phyloP scores from a whole-genome alignment of 1,140 invertebrate species.

The Scaptodrosophila lebanonensis region DNA sequence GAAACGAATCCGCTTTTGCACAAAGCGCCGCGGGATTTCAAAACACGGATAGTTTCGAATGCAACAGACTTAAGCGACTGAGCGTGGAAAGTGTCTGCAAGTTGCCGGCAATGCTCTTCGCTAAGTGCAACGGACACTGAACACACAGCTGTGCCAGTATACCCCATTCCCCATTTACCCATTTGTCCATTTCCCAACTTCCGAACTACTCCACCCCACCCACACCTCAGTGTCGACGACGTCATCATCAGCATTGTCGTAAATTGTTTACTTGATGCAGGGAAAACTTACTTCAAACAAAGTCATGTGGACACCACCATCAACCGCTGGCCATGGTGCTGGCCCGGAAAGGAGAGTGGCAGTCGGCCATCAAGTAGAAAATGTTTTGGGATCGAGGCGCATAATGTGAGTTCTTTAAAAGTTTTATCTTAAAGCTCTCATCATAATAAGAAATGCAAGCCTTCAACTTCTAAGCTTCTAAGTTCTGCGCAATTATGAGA shows the following conservation, averaged over 20 bases:
- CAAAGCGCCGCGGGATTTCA: slow-evolving; percentile 68
- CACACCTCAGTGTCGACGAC: slow-evolving; percentile 35
- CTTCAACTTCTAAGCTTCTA: slow-evolving; percentile 4
- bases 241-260: slow-evolving; percentile 70
- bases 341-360: neutral
- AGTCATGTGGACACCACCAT: slow-evolving; percentile 62
- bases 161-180: neutral
- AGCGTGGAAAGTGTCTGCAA: slow-evolving; percentile 34
- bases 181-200: slow-evolving; percentile 2
- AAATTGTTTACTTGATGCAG: slow-evolving; percentile 72
- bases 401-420: slow-evolving; percentile 69
- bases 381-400: slow-evolving; percentile 38
- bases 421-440: slow-evolving; percentile 25
- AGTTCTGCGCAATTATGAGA: too few relatives aligned
- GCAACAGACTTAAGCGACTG: slow-evolving; percentile 34
- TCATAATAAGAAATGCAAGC: too few relatives aligned
- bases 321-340: slow-evolving; percentile 4
- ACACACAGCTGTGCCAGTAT: slow-evolving; percentile 33
- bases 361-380: slow-evolving; percentile 38
- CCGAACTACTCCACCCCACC: slow-evolving; percentile 23
- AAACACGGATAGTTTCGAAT: slow-evolving; percentile 64
- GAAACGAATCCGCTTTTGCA: slow-evolving; percentile 68
- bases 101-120: slow-evolving; percentile 17
- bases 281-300: slow-evolving; percentile 69
- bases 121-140: slow-evolving; percentile 56